Conservation (phyloP, 2,797 vertebrate species). For the Muraenolepis orangiensis region DNA sequence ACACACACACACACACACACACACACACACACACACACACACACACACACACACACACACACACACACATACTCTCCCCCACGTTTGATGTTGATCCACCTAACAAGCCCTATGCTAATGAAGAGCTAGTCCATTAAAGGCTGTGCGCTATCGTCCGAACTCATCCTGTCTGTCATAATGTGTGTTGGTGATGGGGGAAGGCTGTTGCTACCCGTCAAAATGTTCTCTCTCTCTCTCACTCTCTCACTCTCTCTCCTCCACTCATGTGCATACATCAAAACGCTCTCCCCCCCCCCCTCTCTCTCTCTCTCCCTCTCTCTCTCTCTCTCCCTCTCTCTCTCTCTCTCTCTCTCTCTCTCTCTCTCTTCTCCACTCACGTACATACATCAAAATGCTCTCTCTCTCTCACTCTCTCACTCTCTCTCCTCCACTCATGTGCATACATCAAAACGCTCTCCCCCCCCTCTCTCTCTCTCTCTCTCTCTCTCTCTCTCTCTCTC, state of each 20-base stretch:
- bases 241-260: too few species aligned
- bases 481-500: neutral
- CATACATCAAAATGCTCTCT: neutral
- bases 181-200: conserved; percentile 4
- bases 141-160: conserved; percentile 11
- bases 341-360: too few species aligned
- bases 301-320: neutral
- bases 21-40: too few species aligned
- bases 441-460: too few species aligned
- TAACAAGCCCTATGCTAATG: conserved; percentile 50
- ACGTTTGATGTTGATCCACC: conserved; percentile 41
- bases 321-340: neutral
- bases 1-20: too few species aligned
- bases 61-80: too few species aligned
- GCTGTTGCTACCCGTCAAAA: neutral
- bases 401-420: too few species aligned
- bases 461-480: neutral
- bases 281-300: too few species aligned
- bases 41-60: too few species aligned
- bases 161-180: conserved; percentile 36
- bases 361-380: neutral
- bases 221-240: neutral
- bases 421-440: too few species aligned
- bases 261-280: too few species aligned
- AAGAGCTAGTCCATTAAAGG: conserved; percentile 49